Base-by-base conservation (phyloP, 2,113 vertebrate genomes). In the Circaetus cinerascens region DNA sequence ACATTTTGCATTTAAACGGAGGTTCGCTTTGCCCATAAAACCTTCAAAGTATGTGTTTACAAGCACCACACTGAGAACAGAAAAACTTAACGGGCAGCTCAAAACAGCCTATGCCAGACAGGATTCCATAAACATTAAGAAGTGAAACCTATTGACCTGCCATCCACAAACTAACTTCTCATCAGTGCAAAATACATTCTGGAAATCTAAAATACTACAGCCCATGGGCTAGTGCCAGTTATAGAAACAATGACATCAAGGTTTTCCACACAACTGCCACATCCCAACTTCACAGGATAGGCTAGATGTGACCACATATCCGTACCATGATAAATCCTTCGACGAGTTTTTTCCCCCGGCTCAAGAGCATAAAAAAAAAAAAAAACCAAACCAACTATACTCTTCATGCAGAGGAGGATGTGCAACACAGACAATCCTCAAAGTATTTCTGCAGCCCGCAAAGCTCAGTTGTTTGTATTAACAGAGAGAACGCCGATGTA, bases 251-350 rank as follows among this genome's bases (percentile, higher is more conserved):
- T 21, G 79, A 64, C 92, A 84, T 9, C 34, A 32, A 62, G 38
- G 41, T 34, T 85, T 87, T 62, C 87, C 89, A 72, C 18, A 16
- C 36, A 62, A 20, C 66, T 82, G 38, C 26, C 34, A 15, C 13
- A 36, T 34, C 45, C 23, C 38, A 1, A 1, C 26, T 10, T 1
- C 0, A 2, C 11, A 13, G 74, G 13, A n/a, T 2, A 53, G 19
- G 4, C 8, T 17, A 56, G 56, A 67, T 41, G 62, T 27, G 87
- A 76, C 11, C 72, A 46, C 50, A 2, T 0, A 36, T 8, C 88
- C 1, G 0, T 1, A 6, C 38, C 73, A n/a, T 0, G 29, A 56
- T 2, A 81, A 75, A 94, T 7, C 75, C 69, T 38, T 11, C 41
- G 69, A 76, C 51, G 5, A 30, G 56, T 9, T 66, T 90, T 32